Conservation (phyloP, 2,888 invertebrate species). For the Himalopsyche anomala region DNA sequence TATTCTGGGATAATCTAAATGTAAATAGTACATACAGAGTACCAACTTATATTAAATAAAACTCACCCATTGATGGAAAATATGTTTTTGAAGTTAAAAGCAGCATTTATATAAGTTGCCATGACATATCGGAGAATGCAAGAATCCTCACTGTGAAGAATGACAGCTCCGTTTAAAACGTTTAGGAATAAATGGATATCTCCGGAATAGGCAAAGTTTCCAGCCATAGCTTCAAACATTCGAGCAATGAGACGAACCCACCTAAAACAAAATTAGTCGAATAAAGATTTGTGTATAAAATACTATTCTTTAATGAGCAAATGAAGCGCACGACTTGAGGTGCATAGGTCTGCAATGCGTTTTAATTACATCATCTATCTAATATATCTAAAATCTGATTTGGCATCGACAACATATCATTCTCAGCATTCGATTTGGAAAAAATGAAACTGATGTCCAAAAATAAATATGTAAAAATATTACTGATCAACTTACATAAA, state of each 20-base stretch:
- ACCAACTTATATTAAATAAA: constrained; percentile 58
- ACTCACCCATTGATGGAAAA: constrained; percentile 95
- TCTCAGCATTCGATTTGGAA: no score
- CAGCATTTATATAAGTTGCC: constrained; percentile 98
- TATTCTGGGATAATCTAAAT: no score
- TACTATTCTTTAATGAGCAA: no score
- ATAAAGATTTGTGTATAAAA: no score
- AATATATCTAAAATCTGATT: no score
- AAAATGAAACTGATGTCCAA: background rate
- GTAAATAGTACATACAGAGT: background rate
- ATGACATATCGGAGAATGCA: constrained; percentile 96
- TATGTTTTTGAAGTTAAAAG: constrained; percentile 98
- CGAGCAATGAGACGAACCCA: constrained; percentile 97
- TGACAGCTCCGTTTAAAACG: constrained; percentile 96
- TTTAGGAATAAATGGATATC: constrained; percentile 98
- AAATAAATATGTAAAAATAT: constrained; percentile 35
- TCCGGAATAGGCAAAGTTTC: constrained; percentile 96
- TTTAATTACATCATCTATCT: no score
- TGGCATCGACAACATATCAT: no score
- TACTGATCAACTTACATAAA: constrained; percentile 80
- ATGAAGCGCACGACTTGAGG: no score
- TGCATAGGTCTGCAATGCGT: no score
- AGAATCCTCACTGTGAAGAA: constrained; percentile 97
- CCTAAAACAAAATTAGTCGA: constrained; percentile 68
- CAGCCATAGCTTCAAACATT: constrained; percentile 99